Base-by-base conservation (phyloP, 1,140 invertebrate species). In the Trichogramma pretiosum region DNA sequence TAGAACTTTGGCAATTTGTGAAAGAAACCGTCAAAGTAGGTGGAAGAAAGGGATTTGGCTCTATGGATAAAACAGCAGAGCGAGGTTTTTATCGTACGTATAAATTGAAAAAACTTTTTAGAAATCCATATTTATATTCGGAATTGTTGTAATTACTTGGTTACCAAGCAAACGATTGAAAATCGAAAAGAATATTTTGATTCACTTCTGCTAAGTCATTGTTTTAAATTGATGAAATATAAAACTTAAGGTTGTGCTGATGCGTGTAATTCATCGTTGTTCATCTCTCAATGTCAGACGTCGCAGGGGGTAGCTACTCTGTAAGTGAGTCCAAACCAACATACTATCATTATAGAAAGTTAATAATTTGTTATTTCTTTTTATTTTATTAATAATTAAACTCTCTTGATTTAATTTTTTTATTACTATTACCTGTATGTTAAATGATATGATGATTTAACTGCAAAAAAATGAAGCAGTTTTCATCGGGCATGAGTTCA, bases 311-410 rank as follows among this genome's bases (percentile, higher is more conserved):
- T 70, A 68, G 58, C 68, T 65, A 65, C 63, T 69, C 68, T 72
- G 69, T 72, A 72, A 72, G 69, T 72, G 55, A 70, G n/a, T n/a
- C n/a, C n/a, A n/a, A 65, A 63, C 53, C 56, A 68, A 67, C 59
- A 61, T 65, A 67, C 63, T 68, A 67, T 67, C 59, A 68, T 58
- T 64, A 62, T 63, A 61, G 59, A 60, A 60, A 52, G 57, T 62
- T 60, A 40, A 50, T 51, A 36, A 46, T 42, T n/a, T 51, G 49
- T 51, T 42, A 21, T 42, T 51, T n/a, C 9, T 38, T 17, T 11
- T 34, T 5, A 34, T 34, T 34, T 34, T 14, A n/a, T 34, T 34
- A n/a, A n/a, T 34, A n/a, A 14, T 34, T 34, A 5, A n/a, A 34
- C n/a, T 14, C 17, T 40, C 37, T 37, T 48, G 43, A 44, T 32